A percentile compares a stretch with the other conserved stretches of the same genome.
Evolutionary conservation across 2,888 invertebrate genomes (phyloP).

Genomic region (Unio pictorum): DNA sequence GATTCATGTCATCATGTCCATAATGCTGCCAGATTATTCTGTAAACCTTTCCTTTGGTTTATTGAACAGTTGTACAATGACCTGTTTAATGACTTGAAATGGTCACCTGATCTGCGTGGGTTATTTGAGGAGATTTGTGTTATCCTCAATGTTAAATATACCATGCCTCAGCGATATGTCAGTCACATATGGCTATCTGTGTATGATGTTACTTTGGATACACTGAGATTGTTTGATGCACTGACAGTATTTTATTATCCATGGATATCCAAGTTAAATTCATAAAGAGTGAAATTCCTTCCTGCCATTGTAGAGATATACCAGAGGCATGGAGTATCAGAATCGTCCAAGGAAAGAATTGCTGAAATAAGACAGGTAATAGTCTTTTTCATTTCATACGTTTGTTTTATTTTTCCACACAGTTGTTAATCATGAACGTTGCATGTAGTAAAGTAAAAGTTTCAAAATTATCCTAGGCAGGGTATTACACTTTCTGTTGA

Average conservation of each 20-base stretch:
- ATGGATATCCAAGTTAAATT: conserved; percentile 3
- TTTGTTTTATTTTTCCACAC: too few relatives aligned
- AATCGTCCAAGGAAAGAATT: conserved; percentile 3
- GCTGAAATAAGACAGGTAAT: too few relatives aligned
- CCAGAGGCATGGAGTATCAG: too few relatives aligned
- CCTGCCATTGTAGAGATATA: too few relatives aligned
- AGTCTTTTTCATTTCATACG: too few relatives aligned
- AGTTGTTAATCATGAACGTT: too few relatives aligned
- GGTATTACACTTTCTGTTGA: too few relatives aligned
- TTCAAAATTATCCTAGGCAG: too few relatives aligned
- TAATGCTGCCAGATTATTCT: conserved; percentile 44
- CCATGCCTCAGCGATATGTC: conserved; percentile 27
- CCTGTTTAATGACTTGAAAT: conserved; percentile 41
- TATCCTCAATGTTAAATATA: conserved; percentile 23
- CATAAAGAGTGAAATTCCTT: too few relatives aligned
- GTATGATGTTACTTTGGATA: conserved; percentile 29
- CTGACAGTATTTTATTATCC: conserved; percentile 28
- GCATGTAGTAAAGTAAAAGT: too few relatives aligned
- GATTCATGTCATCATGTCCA: conserved; percentile 47
- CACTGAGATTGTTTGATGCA: conserved; percentile 25
- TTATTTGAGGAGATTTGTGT: conserved; percentile 21
- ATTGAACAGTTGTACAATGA: conserved; percentile 33
- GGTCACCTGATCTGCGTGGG: conserved; percentile 32
- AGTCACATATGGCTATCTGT: conserved; percentile 41
- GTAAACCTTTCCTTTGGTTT: conserved; percentile 27